Evolutionary conservation across 2,113 vertebrate species (phyloP), one percentile per base, ranked within the genome.

Genomic region (Plecturocebus donacophilus): DNA sequence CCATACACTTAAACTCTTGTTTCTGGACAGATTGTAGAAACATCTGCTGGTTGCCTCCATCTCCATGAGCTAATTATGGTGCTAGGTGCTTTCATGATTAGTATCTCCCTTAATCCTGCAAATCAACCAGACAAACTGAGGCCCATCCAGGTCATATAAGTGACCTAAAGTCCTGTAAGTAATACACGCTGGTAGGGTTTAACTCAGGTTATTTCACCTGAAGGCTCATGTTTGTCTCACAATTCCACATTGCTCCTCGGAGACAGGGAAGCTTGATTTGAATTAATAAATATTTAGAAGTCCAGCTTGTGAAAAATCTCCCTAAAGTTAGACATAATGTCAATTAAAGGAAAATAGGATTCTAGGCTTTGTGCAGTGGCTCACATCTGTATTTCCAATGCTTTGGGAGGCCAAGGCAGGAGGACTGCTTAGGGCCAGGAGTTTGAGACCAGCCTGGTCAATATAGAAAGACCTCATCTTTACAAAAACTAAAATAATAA

Each of bases 11-110:
- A 68, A 89, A 19, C 52, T 68, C 88, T 40, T 54, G 16, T 86
- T 84, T 93, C 80, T 82, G 52, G 76, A 58, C 54, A 96, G 93
- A 87, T 35, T 45, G n/a, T 30, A 58, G 56, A 76, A 92, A 56
- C 42, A 71, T 80, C 75, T 92, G 54, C 49, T 81, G 54, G 76
- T 79, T 27, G 76, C 54, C 23, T 64, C 23, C 30, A 20, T 76
- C 71, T 82, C 38, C 3, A 9, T 13, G 58, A 91, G 49, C 76
- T 85, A 66, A 87, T 77, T 71, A 90, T n/a, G 40, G 10, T 17
- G 9, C 19, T n/a, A 90, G 40, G 52, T 77, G 38, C 40, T 89
- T 96, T 93, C 40, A 23, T 30, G 25, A n/a, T 81, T 25, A 64
- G 66, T 38, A 85, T 68, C 58, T 66, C 70, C 68, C 82, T 25